These are phyloP conservation scores for Cecidostiba fungosa DNA, from an alignment of 2,888 invertebrate species.

Conservation along the genomic window DNA sequence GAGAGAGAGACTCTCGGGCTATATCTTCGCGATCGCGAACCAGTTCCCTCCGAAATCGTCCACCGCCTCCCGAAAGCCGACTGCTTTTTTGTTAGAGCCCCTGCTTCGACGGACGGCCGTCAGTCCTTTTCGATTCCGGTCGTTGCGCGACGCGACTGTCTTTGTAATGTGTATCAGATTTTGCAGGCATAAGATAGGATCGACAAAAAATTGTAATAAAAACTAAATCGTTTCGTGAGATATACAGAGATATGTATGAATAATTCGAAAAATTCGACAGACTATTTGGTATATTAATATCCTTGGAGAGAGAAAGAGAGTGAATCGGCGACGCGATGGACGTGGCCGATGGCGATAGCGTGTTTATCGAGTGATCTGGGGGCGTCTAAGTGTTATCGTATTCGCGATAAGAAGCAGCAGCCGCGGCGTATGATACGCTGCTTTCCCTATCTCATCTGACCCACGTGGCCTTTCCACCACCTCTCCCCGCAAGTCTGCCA, in stretches of 20 bases:
- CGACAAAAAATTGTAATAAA: neutral
- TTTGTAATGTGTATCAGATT: slow-evolving; percentile 38
- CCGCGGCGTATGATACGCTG: slow-evolving; percentile 69
- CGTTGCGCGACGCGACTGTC: neutral
- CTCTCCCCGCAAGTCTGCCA: slow-evolving; percentile 46
- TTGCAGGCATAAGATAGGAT: no score
- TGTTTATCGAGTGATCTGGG: slow-evolving; percentile 79
- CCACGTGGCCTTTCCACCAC: slow-evolving; percentile 73
- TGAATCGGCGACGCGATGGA: slow-evolving; percentile 71
- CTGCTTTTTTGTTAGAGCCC: slow-evolving; percentile 27
- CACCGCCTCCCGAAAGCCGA: slow-evolving; percentile 20
- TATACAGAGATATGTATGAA: no score
- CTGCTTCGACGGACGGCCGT: slow-evolving; percentile 37
- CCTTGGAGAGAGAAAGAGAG: slow-evolving; percentile 55
- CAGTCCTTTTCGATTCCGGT: slow-evolving; percentile 46
- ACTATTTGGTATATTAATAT: neutral
- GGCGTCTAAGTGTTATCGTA: slow-evolving; percentile 79
- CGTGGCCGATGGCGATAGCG: slow-evolving; percentile 75
- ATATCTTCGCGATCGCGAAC: slow-evolving; percentile 58
- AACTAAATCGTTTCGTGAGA: neutral
- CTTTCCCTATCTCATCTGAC: slow-evolving; percentile 78
- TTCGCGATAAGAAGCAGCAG: slow-evolving; percentile 72
- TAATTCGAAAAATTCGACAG: no score
- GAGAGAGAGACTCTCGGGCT: neutral
- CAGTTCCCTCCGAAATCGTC: slow-evolving; percentile 43